Base-by-base conservation (phyloP, 2,113 vertebrate genomes). In the Tapirus terrestris region DNA sequence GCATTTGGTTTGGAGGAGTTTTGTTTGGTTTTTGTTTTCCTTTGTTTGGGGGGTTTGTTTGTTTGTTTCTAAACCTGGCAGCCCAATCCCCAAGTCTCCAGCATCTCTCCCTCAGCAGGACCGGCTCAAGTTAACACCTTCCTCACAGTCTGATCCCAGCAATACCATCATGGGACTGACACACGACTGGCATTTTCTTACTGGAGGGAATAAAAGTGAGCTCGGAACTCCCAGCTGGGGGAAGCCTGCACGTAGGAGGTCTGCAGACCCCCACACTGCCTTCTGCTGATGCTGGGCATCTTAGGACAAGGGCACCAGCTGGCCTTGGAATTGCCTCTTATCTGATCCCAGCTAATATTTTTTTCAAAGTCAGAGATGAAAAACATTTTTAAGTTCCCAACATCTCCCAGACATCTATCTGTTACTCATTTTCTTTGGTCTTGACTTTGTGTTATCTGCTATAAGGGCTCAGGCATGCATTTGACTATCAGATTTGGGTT, bases 401-500 rank as follows among this genome's bases (percentile, higher is more conserved):
- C 58, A 45, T 90, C 79, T 89, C 89, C 36, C 58, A 14, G 33
- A 89, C 58, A 94, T 91, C 91, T 97, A 94, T 91, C 91, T 97
- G 72, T 65, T 80, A n/a, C 1, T 81, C 43, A 14, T 94, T 94
- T 72, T 91, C 79, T 92, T 86, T 60, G 73, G 75, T 58, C 67
- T 75, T 80, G 79, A 70, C 81, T 95, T 92, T 81, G 84, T 87
- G 76, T 94, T 45, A 25, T 77, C 89, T 86, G 60, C 6, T 72
- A 6, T 45, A 56, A 94, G 36, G 51, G 58, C 31, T 73, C 65
- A 51, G 53, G 45, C 73, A 81, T 48, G 33, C 67, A 67, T 70
- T 61, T 84, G 48, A 65, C 65, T 86, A 56, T 85, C 88, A 89
- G 60, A 85, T 63, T 73, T 73, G 7, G 75, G 72, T 67, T 89